Conservation (phyloP, 2,797 vertebrate genomes). For the Numenius phaeopus region DNA sequence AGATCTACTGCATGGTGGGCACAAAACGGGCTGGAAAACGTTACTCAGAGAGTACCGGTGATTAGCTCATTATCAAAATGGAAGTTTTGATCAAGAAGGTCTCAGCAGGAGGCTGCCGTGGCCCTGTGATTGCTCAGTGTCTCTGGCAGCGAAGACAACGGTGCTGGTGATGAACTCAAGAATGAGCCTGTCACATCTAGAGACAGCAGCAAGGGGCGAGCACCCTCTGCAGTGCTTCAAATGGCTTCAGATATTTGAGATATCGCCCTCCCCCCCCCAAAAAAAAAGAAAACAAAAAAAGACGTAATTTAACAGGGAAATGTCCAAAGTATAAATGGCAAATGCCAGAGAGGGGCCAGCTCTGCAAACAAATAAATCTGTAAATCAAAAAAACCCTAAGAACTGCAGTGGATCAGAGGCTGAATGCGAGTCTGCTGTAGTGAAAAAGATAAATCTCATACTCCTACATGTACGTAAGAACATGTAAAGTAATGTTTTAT, state of each 20-base stretch:
- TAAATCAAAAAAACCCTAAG: not conserved
- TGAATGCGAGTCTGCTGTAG: not conserved
- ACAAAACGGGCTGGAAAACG: not conserved
- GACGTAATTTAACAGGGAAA: not conserved
- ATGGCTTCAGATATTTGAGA: not conserved
- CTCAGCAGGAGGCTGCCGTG: not conserved
- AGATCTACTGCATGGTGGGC: not conserved
- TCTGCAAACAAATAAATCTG: not conserved
- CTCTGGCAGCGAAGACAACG: not conserved
- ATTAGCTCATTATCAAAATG: slow-evolving; percentile 41
- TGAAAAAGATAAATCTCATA: not conserved
- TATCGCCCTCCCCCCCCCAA: accelerated
- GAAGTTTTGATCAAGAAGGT: slow-evolving; percentile 13
- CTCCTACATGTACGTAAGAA: not conserved
- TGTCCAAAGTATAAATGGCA: not conserved
- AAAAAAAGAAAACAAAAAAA: not conserved
- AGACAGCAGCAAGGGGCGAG: not conserved
- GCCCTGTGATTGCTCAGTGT: not conserved
- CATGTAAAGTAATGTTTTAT: not conserved
- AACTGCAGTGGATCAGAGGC: not conserved
- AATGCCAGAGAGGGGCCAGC: not conserved
- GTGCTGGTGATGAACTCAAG: accelerated
- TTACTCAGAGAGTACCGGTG: not conserved
- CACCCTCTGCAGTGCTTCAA: not conserved
- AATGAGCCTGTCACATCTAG: not conserved